Conservation (phyloP, 2,113 vertebrate genomes). For the Ochotona curzoniae region DNA sequence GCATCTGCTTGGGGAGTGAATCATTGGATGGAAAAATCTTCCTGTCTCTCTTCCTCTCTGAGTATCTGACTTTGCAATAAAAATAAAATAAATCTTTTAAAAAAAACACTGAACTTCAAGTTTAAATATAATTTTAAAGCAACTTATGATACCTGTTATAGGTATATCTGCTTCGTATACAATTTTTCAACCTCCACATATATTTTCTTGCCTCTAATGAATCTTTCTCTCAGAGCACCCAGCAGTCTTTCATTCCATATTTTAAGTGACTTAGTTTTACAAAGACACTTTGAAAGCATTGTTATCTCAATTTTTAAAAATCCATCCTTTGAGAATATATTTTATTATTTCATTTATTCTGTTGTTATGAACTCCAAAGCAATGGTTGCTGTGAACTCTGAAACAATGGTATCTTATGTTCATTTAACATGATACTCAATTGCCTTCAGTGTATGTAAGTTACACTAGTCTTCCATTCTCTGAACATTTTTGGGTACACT, state of each 20-base stretch:
- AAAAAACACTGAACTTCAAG: background rate
- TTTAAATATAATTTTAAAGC: slow-evolving; percentile 11
- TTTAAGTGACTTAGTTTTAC: background rate
- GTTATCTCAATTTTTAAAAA: background rate
- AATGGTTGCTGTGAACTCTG: too few relatives aligned
- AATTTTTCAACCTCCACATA: background rate
- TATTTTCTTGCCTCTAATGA: background rate
- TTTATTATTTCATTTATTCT: slow-evolving; percentile 6
- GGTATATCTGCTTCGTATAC: background rate
- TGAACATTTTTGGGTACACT: too few relatives aligned
- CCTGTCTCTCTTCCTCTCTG: too few relatives aligned
- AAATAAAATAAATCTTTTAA: too few relatives aligned
- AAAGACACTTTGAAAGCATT: slow-evolving; percentile 8
- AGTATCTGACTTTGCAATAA: too few relatives aligned
- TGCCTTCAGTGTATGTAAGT: background rate
- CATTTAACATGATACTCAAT: background rate
- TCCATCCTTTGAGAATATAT: slow-evolving; percentile 5
- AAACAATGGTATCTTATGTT: background rate
- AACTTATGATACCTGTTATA: background rate
- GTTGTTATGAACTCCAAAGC: background rate
- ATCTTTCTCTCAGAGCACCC: background rate
- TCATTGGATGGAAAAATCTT: too few relatives aligned
- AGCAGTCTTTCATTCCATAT: background rate
- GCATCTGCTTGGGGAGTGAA: too few relatives aligned
- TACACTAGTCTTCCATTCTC: background rate